Conservation (phyloP, 2,113 vertebrate species). For the Nematolebias whitei region DNA sequence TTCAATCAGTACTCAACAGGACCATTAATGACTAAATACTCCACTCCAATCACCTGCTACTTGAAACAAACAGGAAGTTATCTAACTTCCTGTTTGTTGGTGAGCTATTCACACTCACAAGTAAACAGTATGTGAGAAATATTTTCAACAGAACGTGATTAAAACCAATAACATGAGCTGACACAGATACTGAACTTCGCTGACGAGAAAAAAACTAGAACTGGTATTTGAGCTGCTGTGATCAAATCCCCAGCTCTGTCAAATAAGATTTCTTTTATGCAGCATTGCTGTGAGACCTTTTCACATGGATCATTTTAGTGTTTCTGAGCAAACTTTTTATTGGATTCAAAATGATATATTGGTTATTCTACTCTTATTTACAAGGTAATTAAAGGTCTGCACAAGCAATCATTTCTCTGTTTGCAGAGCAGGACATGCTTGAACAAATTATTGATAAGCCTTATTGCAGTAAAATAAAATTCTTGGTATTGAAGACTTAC, state of each 20-base stretch:
- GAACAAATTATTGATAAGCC: conserved; percentile 68
- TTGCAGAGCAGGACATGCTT: conserved; percentile 63
- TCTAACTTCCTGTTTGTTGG: conserved; percentile 21
- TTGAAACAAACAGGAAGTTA: not conserved
- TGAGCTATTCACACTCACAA: conserved; percentile 31
- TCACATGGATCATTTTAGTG: not conserved
- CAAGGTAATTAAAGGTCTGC: conserved; percentile 59
- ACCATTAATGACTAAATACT: not conserved
- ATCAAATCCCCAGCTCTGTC: conserved; percentile 19
- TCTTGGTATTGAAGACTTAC: conserved; percentile 17
- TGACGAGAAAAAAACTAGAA: conserved; percentile 3
- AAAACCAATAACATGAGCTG: not conserved
- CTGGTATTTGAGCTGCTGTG: conserved; percentile 23
- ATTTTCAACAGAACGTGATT: conserved; percentile 3
- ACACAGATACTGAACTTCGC: conserved; percentile 13
- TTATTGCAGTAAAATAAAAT: conserved; percentile 58
- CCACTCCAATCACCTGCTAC: too few species aligned
- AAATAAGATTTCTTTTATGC: conserved; percentile 28
- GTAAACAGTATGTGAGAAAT: conserved; percentile 8
- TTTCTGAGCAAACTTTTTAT: conserved; percentile 32
- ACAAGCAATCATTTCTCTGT: conserved; percentile 61
- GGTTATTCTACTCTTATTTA: conserved; percentile 53
- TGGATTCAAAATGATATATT: conserved; percentile 39
- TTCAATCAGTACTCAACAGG: not conserved
- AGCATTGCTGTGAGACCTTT: conserved; percentile 14